Conservation (phyloP, 2,797 vertebrate species). For the Champsocephalus esox region DNA sequence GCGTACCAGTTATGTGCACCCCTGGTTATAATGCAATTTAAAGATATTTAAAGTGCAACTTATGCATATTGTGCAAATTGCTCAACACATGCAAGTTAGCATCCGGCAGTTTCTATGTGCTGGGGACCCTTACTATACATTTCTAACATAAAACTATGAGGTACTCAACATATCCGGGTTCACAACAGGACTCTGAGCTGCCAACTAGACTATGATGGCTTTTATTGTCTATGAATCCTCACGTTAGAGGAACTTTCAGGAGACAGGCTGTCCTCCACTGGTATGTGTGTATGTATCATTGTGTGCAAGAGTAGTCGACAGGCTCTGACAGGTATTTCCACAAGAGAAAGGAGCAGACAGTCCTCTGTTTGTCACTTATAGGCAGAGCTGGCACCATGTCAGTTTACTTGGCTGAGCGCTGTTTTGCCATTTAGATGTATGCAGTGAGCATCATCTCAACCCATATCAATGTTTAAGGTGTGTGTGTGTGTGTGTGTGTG, state of each 20-base stretch:
- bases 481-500: no score
- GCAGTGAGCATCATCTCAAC: slow-evolving; percentile 50
- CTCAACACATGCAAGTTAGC: no score
- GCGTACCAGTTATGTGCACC: no score
- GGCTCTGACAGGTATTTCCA: slow-evolving; percentile 78
- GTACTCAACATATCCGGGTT: no score
- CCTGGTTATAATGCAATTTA: no score
- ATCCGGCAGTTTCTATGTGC: no score
- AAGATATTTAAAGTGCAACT: no score
- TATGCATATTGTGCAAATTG: no score
- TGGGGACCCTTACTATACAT: no score
- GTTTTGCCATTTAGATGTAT: slow-evolving; percentile 63
- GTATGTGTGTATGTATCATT: slow-evolving; percentile 44
- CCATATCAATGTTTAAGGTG: slow-evolving; percentile 71
- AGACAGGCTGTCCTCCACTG: slow-evolving; percentile 58
- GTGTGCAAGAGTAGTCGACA: slow-evolving; percentile 61
- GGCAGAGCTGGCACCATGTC: slow-evolving; percentile 63
- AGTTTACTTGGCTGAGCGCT: slow-evolving; percentile 48
- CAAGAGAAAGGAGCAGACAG: slow-evolving; percentile 69
- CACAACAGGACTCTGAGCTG: no score
- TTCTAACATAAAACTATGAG: no score
- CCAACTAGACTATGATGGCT: background rate
- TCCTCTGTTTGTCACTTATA: slow-evolving; percentile 72
- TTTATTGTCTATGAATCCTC: slow-evolving; percentile 48
- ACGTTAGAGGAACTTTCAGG: slow-evolving; percentile 55